Percentiles rank a stretch among this genome's conserved stretches.
phyloP scores from a whole-genome alignment of 1,140 invertebrate genomes.

The Acyrthosiphon pisum region DNA sequence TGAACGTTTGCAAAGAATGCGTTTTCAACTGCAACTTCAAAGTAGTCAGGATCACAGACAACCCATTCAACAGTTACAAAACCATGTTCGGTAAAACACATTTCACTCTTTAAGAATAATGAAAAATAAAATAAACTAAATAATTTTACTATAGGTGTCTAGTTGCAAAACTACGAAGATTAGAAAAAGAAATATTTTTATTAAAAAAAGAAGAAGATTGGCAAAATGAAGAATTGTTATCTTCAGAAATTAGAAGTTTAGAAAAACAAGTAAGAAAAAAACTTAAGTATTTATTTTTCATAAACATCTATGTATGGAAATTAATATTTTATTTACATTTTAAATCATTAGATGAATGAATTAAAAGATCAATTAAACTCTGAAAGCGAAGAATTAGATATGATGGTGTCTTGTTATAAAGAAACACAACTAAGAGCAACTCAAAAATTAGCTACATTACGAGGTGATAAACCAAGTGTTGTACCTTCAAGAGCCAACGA shows the following conservation, averaged over 20 bases:
- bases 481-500: conserved; percentile 89
- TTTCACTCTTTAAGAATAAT: not conserved
- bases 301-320: not conserved
- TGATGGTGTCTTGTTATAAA: conserved; percentile 83
- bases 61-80: conserved; percentile 91
- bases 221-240: conserved; percentile 66
- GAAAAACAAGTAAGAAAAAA: conserved; percentile 68
- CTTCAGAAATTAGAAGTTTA: conserved; percentile 73
- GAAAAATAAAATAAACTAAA: not conserved
- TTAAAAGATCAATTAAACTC: conserved; percentile 88
- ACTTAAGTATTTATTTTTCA: not conserved
- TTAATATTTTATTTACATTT: conserved; percentile 2
- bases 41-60: conserved; percentile 88
- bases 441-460: conserved; percentile 66
- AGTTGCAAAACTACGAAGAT: conserved; percentile 78
- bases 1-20: conserved; percentile 87
- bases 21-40: conserved; percentile 90
- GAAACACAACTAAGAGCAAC: conserved; percentile 78
- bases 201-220: conserved; percentile 78
- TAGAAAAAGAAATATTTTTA: conserved; percentile 92
- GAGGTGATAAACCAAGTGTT: conserved; percentile 71
- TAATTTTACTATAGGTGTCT: conserved; percentile 67
- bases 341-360: conserved; percentile 73
- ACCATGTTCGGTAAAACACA: conserved; percentile 71
- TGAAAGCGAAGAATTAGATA: conserved; percentile 89